Base-by-base conservation (phyloP, 2,888 invertebrate genomes). In the Melanchra persicariae region DNA sequence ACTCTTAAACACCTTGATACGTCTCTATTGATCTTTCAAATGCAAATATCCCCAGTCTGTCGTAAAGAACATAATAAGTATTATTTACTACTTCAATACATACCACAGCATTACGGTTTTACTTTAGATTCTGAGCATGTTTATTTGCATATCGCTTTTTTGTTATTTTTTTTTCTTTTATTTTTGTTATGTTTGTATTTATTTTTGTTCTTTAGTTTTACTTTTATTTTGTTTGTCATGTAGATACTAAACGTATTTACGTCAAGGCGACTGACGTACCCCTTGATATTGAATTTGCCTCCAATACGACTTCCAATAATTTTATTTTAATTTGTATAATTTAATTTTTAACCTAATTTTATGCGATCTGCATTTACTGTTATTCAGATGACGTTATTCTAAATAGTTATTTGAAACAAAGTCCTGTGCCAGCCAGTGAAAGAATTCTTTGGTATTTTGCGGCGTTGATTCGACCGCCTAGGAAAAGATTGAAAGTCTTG, bases 181-280 rank as follows among this genome's bases (percentile, higher is more conserved):
- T 87, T 93, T 91, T 91, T 93, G 93, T 94, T 95, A 92, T 95
- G 96, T 96, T 95, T 95, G 95, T 95, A 94, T 96, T 94, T 95
- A 95, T 96, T 96, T 96, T 95, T 94, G 94, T 93, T 92, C 91
- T 92, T 91, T 92, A 91, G 89, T 93, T 93, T 91, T 94, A 92
- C 91, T 91, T 89, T 89, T 91, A 89, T 93, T 91, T 92, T 92
- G 89, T 93, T 94, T 90, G 90, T 90, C 85, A 84, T 91, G 89
- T 93, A 92, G 90, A 92, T 91, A 87, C 85, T 90, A 82, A 83
- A 85, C 65, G 89, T 90, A 87, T 91, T 88, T 90, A 85, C 89
- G 89, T 88, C 88, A 87, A 87, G 85, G 83, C 85, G 86, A 83
- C 87, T 89, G 90, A 88, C 88, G 87, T 87, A 82, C 84, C 85